Base-by-base conservation (phyloP, 1,140 invertebrate genomes). In the Trichonephila inaurata region DNA sequence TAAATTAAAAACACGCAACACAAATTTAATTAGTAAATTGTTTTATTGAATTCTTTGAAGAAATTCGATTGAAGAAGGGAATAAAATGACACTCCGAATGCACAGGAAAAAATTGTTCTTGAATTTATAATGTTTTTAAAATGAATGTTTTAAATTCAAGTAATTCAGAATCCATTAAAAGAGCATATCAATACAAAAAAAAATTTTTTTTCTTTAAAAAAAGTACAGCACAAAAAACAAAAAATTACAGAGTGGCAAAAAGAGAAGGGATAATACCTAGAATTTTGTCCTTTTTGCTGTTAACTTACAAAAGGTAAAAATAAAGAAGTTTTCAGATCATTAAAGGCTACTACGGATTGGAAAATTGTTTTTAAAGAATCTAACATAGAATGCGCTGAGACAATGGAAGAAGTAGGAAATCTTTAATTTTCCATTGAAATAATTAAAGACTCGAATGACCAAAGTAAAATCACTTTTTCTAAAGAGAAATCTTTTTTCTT, bases 161-260 rank as follows among this genome's bases (percentile, higher is more conserved):
- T 83, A 83, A 40, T 60, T 83, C 82, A 83, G n/a, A 83, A 83
- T 60, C 82, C 82, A 83, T 83, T 83, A 83, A 83, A 60, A 83
- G 51, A 40, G 33, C 44, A 83, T 58, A 83, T 60, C 72, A 77
- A 77, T 77, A 33, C 28, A 14, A 6, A 77, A 77, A 77, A 77
- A 77, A 12, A 3, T 40, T 1, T 40, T 40, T 40, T 40, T 40
- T 40, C 33, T 4, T 40, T 5, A 72, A 28, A 72, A 72, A 72
- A 72, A 51, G 51, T 51, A 51, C 10, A 51, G 10, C 51, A 51
- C 7, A 7, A 51, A 72, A 16, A 24, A 24, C 10, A 72, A 72
- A 83, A 51, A 83, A 51, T 2, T 21, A 4, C 6, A 58, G 51
- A 51, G 3, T 51, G 51, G n/a, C 58, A 24, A 24, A 58, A 60